phyloP scores from a whole-genome alignment of 2,888 invertebrate species.

The Plebejus melissa region DNA sequence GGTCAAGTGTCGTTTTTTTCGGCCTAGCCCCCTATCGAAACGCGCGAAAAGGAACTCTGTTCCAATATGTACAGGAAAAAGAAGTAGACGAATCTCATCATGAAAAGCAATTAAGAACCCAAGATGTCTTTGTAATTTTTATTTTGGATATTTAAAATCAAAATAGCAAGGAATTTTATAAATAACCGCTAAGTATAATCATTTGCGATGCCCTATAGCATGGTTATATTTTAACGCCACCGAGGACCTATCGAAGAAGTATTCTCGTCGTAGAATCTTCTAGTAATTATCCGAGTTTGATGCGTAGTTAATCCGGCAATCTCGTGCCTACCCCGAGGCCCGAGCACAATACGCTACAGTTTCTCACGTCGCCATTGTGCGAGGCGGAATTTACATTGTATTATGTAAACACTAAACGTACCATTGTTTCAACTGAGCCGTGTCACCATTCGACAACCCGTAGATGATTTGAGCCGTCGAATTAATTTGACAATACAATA shows the following conservation, averaged over 20 bases:
- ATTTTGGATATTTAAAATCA: no score
- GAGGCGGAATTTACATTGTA: constrained; percentile 46
- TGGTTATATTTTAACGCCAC: no score
- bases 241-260: not conserved
- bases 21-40: no score
- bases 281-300: not conserved
- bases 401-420: constrained; percentile 42
- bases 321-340: constrained; percentile 35
- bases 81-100: not conserved
- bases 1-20: no score
- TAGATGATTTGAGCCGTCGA: constrained; percentile 29
- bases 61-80: not conserved
- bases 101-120: not conserved
- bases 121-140: no score
- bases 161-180: no score
- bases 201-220: no score
- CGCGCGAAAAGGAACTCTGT: no score
- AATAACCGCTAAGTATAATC: no score
- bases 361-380: constrained; percentile 53
- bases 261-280: not conserved
- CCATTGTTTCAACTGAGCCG: constrained; percentile 52
- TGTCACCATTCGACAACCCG: constrained; percentile 41
- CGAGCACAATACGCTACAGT: constrained; percentile 51
- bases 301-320: constrained; percentile 22
- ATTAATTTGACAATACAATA: constrained; percentile 37